Evolutionary conservation across 2,888 invertebrate species (phyloP), one percentile per base, ranked within the genome.

Genomic region (Nomada flava): DNA sequence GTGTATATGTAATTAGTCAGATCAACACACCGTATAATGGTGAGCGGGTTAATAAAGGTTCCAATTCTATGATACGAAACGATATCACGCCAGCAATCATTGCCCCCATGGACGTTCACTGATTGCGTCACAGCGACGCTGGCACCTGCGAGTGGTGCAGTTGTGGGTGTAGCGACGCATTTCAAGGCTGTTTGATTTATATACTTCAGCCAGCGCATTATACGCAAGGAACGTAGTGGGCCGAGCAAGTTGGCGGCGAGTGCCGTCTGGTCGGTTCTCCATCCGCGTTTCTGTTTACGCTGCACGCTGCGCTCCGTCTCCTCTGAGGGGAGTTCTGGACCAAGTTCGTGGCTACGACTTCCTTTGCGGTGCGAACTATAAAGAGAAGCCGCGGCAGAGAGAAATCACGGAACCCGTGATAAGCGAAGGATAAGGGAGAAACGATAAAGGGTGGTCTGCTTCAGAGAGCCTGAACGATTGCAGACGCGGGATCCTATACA

Each of bases 241-340:
- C 76, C 83, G 53, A 69, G 75, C 83, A 85, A 88, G 73, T 88
- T 87, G 65, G 52, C 70, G 20, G 73, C 85, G 81, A 82, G 83
- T 82, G 82, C 62, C 77, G 87, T 79, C 73, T 80, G 86, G 85
- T 88, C 80, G 79, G 76, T 80, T 84, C 82, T 71, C 81, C 76
- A 74, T 83, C 87, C 83, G 75, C 63, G 67, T 86, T 20, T 47
- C 87, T 87, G 86, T 87, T 89, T 88, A 88, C 89, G 81, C 50
- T 80, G 74, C 63, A 36, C 73, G 68, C 69, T 75, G 69, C 64
- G 29, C 29, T 29, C 29, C 57, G 76, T 83, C 78, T 81, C 68
- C 73, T 73, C 53, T 64, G 55, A 50, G 71, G 64, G 72, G 62
- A 72, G 63, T 78, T 79, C 72, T 57, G 18, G 50, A 47, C 69